These are phyloP conservation scores for Oreortyx pictus DNA, from an alignment of 2,797 vertebrate species.

Conservation along the genomic window DNA sequence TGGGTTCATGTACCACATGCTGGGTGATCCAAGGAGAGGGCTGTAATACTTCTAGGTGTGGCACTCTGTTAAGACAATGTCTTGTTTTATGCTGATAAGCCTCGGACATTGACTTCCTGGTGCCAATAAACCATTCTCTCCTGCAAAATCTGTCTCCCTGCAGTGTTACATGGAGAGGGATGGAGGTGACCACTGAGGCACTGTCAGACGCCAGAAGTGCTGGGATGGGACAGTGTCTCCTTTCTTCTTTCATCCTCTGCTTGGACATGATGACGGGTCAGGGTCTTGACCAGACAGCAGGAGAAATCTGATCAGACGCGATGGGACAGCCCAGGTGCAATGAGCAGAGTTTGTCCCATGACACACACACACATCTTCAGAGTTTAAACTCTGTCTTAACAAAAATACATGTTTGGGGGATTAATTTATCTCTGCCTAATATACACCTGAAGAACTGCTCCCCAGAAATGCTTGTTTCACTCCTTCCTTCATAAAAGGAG, in stretches of 20 bases:
- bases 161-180: neutral
- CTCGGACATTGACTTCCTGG: slow-evolving; percentile 15
- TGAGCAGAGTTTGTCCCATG: neutral
- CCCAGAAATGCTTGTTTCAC: neutral
- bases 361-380: neutral
- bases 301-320: neutral
- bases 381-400: neutral
- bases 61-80: slow-evolving; percentile 23
- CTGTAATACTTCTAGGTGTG: slow-evolving; percentile 42
- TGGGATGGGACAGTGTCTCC: neutral
- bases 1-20: slow-evolving; percentile 1
- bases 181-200: neutral
- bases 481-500: neutral
- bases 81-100: slow-evolving; percentile 51
- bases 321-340: neutral
- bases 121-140: neutral
- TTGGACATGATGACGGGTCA: neutral
- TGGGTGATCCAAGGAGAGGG: neutral
- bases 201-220: neutral
- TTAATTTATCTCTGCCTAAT: neutral
- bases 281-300: neutral
- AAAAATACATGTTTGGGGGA: neutral
- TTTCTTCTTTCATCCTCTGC: neutral
- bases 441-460: neutral
- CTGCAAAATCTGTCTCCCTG: neutral